Conservation (phyloP, 2,113 vertebrate genomes). For the Passer domesticus region DNA sequence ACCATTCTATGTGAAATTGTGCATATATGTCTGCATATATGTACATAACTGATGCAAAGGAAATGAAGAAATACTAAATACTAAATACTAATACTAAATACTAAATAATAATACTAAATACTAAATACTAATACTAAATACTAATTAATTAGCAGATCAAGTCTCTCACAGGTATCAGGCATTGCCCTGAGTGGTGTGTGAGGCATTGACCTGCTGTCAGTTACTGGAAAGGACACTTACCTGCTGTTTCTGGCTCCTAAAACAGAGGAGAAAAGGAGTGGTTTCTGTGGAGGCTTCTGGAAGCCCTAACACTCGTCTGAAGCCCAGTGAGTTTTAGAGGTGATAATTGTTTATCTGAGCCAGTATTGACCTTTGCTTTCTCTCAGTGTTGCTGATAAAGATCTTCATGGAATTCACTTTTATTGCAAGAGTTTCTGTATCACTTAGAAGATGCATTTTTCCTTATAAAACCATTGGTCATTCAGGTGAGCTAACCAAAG, state of each 20-base stretch:
- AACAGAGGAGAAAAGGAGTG: background rate
- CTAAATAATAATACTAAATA: no score
- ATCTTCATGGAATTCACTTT: background rate
- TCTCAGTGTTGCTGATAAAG: background rate
- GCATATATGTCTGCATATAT: background rate
- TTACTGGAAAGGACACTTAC: background rate
- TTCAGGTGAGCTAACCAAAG: background rate
- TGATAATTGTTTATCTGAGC: background rate
- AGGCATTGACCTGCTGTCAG: background rate
- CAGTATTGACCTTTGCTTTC: background rate
- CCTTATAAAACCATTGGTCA: background rate
- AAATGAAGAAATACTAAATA: background rate
- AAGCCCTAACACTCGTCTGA: background rate
- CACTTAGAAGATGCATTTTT: background rate
- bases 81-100: no score
- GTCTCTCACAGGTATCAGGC: background rate
- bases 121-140: no score
- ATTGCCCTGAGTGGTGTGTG: background rate
- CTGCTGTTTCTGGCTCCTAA: background rate
- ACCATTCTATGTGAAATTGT: background rate
- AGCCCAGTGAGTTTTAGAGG: background rate
- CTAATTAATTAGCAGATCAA: background rate
- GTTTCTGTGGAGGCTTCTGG: background rate
- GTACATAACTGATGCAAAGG: background rate
- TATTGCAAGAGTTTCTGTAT: background rate